Percentiles rank a stretch among this genome's conserved stretches.
Conservation (phyloP, 2,113 vertebrate genomes). For the Microcebus lehilahytsara region DNA sequence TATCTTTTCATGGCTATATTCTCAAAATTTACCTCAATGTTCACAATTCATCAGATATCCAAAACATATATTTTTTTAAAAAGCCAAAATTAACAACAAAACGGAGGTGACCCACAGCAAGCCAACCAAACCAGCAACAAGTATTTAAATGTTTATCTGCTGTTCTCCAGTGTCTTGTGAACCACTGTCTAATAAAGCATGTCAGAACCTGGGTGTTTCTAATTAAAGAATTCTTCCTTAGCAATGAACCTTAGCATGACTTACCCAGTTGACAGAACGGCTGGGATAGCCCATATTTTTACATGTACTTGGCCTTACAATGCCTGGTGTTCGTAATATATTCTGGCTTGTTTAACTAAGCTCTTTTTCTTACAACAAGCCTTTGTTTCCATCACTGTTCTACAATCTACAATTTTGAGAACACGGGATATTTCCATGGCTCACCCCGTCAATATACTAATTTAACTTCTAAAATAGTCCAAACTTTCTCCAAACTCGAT, state of each 20-base stretch:
- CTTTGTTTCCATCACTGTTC: neutral
- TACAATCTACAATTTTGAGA: neutral
- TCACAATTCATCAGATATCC: neutral
- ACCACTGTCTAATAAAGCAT: neutral
- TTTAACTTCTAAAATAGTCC: neutral
- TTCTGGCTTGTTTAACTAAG: neutral
- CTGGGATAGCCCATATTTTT: neutral
- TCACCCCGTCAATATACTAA: neutral
- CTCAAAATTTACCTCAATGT: neutral
- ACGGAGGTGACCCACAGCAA: neutral
- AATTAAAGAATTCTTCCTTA: neutral
- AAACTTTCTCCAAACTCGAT: neutral
- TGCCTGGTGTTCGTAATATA: neutral
- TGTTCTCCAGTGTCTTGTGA: neutral
- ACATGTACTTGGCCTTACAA: neutral
- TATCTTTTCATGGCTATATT: neutral
- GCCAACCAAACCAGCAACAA: neutral
- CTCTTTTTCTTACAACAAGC: neutral
- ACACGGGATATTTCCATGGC: neutral
- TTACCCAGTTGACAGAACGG: neutral
- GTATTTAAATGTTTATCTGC: neutral
- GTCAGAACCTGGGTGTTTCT: neutral
- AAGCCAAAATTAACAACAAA: neutral
- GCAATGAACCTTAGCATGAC: neutral
- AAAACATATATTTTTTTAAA: neutral